These are phyloP conservation scores for Stenoptilia bipunctidactyla DNA, from an alignment of 2,888 invertebrate species.

Conservation along the genomic window DNA sequence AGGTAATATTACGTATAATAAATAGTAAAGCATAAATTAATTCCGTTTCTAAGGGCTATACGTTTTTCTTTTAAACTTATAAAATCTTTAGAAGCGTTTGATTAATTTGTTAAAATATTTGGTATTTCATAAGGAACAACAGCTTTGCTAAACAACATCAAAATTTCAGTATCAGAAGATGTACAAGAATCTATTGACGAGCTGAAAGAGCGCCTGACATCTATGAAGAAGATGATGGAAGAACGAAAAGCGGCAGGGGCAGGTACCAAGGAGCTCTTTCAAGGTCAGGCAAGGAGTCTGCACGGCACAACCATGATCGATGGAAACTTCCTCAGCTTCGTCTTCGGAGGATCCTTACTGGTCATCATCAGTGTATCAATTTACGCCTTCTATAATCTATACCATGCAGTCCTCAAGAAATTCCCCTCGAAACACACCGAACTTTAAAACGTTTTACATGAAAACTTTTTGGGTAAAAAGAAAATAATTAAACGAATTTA, in stretches of 20 bases:
- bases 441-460: constrained; percentile 66
- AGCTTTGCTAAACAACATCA: no score
- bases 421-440: constrained; percentile 86
- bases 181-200: constrained; percentile 84
- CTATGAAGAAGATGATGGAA: constrained; percentile 86
- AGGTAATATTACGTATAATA: no score
- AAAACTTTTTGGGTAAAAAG: no score
- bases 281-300: constrained; percentile 56
- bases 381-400: constrained; percentile 87
- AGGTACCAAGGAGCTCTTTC: constrained; percentile 58
- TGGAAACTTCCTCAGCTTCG: constrained; percentile 85
- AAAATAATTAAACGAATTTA: no score
- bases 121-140: no score
- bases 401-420: constrained; percentile 77
- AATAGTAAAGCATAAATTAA: no score
- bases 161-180: constrained; percentile 50
- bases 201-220: constrained; percentile 79
- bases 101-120: no score
- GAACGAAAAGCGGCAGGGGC: constrained; percentile 72
- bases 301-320: constrained; percentile 79
- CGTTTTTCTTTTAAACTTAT: no score
- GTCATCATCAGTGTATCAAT: constrained; percentile 86
- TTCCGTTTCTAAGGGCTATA: no score
- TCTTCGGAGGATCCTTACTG: constrained; percentile 82
- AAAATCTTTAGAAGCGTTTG: not conserved